phyloP scores from a whole-genome alignment of 2,113 vertebrate species.

The Mohoua ochrocephala region DNA sequence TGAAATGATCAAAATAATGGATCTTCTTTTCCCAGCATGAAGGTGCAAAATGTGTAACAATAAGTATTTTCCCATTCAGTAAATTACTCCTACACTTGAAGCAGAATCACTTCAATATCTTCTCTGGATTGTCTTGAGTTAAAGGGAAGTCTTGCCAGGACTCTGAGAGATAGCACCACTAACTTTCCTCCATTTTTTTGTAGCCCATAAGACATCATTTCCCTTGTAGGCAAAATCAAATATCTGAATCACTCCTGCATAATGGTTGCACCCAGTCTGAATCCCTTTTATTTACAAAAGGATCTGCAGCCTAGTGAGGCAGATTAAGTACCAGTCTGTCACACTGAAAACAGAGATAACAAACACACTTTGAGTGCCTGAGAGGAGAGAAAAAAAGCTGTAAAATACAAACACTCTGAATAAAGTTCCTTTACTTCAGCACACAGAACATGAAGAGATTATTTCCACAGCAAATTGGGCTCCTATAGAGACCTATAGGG shows the following conservation, averaged over 20 bases:
- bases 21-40: neutral
- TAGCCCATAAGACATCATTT: neutral
- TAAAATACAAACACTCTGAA: neutral
- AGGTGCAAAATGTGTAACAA: neutral
- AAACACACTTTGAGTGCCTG: fast-evolving
- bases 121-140: neutral
- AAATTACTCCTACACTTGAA: neutral
- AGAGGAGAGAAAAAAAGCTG: neutral
- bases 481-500: neutral
- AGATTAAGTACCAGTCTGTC: neutral
- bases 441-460: neutral
- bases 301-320: neutral
- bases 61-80: neutral
- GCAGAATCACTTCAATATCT: neutral
- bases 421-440: neutral
- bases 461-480: neutral
- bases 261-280: neutral
- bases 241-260: neutral
- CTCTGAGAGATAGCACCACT: neutral
- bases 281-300: neutral
- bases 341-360: neutral
- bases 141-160: neutral
- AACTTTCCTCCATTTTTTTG: neutral
- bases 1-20: neutral
- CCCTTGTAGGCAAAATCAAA: neutral